Base-by-base conservation (phyloP, 1,140 invertebrate species). In the Aphelenchoides besseyi region DNA sequence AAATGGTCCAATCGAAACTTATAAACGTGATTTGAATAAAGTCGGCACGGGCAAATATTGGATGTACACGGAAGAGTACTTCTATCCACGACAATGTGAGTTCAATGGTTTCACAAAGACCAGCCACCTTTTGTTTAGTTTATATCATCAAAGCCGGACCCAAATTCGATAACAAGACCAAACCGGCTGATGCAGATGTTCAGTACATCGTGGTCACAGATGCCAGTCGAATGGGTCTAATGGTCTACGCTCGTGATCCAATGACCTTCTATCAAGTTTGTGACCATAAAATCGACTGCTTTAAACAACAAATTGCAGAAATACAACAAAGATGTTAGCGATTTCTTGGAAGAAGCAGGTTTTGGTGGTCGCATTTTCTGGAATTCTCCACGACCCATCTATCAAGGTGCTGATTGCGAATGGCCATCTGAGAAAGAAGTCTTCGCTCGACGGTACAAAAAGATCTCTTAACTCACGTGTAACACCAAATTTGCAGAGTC, bases 31-130 rank as follows among this genome's bases (percentile, higher is more conserved):
- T 62, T 63, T 83, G 72, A 84, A 83, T 72, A 84, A 83, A 68
- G 81, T 85, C 32, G 82, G 83, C 35, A 73, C 79, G 32, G 82
- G 82, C 61, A 77, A 85, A 63, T 83, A 84, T 63, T 83, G 83
- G 82, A 83, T 83, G 82, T 83, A 83, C 67, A 83, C 82, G 32
- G 82, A 83, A 71, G 82, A 83, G 61, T 83, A 83, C 66, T 83
- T 83, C 73, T 83, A 83, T 68, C 82, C 82, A 8, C 75, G 79
- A 73, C 82, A 83, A 80, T 83, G 82, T 83, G 68, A 69, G 74
- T 55, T 33, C n/a, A n/a, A n/a, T n/a, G n/a, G n/a, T n/a, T n/a
- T n/a, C n/a, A n/a, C n/a, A n/a, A n/a, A n/a, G n/a, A n/a, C n/a
- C n/a, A n/a, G n/a, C n/a, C n/a, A n/a, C n/a, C 28, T 0, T 64